Evolutionary conservation across 2,888 invertebrate species (phyloP), one percentile per base, ranked within the genome.

Genomic region (Pemphredon lugubris): DNA sequence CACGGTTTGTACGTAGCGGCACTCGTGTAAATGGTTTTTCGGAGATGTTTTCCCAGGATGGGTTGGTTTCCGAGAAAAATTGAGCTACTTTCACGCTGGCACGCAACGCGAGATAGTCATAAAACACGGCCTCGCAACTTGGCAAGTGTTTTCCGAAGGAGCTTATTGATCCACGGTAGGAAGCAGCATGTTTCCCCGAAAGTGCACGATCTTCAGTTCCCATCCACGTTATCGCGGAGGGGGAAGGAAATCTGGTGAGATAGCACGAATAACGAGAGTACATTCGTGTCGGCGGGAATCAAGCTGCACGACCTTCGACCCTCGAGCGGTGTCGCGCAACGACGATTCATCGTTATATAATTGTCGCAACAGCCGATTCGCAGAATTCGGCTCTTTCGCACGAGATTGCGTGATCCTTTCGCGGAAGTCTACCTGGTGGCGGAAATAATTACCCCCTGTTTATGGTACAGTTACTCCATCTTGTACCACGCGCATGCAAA

Each of bases 361-460:
- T 34, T 30, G 20, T 50, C 14, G 37, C 37, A 11, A 11, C 32
- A 11, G 34, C 32, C 23, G 20, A 5, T 26, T 26, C 26, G 26
- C 7, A 5, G 26, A 7, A 26, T 26, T 26, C 26, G 26, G 4
- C 26, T 7, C 26, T 3, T 26, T 26, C 26, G 26, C 11, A 14
- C 6, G 1, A 11, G 2, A 7, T 47, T 45, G 53, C 58, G 69
- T 50, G 58, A 68, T 58, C 54, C 30, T 11, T n/a, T 6, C 50
- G 1, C 55, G 61, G 61, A 70, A 51, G 32, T 40, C 53, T 40
- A 51, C 34, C 30, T 4, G 50, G 21, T 53, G 47, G 60, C 60
- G 69, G 69, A 70, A 69, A 60, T 69, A 60, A 70, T 70, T 70
- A n/a, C 37, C 48, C 70, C 48, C 26, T 50, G 44, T 50, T 60